Evolutionary conservation across 2,113 vertebrate genomes (phyloP).

Genomic region (Porphyrio hochstetteri): DNA sequence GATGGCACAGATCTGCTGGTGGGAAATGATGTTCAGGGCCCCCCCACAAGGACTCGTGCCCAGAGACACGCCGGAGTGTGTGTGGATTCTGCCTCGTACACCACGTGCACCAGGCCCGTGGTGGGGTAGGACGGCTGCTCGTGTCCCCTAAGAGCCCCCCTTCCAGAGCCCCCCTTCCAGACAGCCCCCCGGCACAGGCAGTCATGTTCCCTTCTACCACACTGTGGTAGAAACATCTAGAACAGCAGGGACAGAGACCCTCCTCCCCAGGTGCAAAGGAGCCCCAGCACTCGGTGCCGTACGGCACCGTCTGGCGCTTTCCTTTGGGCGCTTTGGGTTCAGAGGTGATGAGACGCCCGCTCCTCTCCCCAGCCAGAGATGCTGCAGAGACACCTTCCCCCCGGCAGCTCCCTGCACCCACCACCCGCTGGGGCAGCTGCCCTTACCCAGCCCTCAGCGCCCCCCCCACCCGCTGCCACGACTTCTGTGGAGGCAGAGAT

Average conservation of each 20-base stretch:
- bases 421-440: background rate
- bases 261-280: background rate
- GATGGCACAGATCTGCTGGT: background rate
- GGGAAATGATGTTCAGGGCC: background rate
- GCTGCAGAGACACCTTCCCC: background rate
- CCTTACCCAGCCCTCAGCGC: background rate
- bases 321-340: background rate
- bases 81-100: background rate
- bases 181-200: background rate
- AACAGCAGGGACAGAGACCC: background rate
- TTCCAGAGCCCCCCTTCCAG: background rate
- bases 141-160: background rate
- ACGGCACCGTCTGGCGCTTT: background rate
- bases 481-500: conserved; percentile 51
- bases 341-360: background rate
- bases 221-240: background rate
- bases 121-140: background rate
- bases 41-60: background rate
- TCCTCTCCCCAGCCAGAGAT: background rate
- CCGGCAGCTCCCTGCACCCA: background rate
- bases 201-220: background rate
- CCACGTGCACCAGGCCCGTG: rapidly evolving
- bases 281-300: background rate
- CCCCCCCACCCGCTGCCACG: background rate
- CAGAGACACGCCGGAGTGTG: background rate